These are phyloP conservation scores for Tachina fera DNA, from an alignment of 2,888 invertebrate species.

Conservation along the genomic window DNA sequence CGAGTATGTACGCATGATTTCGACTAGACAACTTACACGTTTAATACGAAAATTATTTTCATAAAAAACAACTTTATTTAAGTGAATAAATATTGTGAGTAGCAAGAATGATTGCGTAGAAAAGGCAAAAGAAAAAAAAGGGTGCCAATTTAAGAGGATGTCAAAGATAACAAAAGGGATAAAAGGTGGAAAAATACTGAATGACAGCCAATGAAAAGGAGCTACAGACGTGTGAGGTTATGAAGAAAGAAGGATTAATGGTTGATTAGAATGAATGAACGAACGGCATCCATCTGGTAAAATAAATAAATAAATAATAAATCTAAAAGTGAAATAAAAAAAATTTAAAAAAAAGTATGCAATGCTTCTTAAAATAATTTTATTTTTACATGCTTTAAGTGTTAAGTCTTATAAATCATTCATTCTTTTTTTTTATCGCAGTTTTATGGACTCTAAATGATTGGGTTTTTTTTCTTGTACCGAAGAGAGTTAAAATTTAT, in stretches of 20 bases:
- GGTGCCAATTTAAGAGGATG: slow-evolving; percentile 15
- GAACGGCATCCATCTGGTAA: background rate
- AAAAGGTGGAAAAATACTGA: slow-evolving; percentile 19
- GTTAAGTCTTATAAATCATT: too few relatives aligned
- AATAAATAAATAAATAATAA: background rate
- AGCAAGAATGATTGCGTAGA: slow-evolving; percentile 11
- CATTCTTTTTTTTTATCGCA: background rate
- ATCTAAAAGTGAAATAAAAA: background rate
- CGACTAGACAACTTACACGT: background rate
- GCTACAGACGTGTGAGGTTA: slow-evolving; percentile 30
- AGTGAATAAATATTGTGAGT: slow-evolving; percentile 46
- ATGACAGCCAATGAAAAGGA: slow-evolving; percentile 41
- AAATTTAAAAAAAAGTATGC: background rate
- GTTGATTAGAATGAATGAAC: background rate
- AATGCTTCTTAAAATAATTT: too few relatives aligned
- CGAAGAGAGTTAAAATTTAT: too few relatives aligned
- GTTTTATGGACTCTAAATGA: background rate
- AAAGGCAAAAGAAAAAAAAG: background rate
- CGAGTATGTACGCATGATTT: background rate
- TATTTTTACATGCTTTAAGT: too few relatives aligned
- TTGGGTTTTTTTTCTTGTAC: too few relatives aligned
- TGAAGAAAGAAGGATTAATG: slow-evolving; percentile 14
- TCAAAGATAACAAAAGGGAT: slow-evolving; percentile 21
- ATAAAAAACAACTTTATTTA: slow-evolving; percentile 52
- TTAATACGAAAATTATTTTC: slow-evolving; percentile 6